A percentile compares a stretch with the other conserved stretches of the same genome.
Conservation (phyloP, 2,113 vertebrate genomes). For the Malaclemys terrapin region DNA sequence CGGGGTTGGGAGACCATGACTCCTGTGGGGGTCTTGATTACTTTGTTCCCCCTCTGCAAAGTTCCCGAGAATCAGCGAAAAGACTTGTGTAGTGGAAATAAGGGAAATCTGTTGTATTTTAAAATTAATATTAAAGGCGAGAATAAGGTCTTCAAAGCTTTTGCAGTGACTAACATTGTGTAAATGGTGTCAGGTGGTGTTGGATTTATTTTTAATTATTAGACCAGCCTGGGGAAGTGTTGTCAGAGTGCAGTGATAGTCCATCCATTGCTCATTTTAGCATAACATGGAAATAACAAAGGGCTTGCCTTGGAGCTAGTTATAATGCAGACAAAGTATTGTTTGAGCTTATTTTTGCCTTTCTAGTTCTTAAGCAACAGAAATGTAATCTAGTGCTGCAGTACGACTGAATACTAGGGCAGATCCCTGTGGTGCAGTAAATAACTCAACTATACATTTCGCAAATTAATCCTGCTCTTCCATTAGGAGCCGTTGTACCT, state of each 20-base stretch:
- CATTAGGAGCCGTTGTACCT: background rate
- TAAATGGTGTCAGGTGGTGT: slow-evolving; percentile 43
- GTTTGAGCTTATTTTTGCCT: slow-evolving; percentile 17
- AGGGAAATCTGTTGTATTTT: background rate
- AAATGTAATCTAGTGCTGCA: slow-evolving; percentile 33
- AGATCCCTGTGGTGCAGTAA: slow-evolving; percentile 4
- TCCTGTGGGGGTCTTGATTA: background rate
- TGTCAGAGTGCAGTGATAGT: slow-evolving; percentile 51
- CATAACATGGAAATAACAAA: slow-evolving; percentile 42
- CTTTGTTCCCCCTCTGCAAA: background rate
- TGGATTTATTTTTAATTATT: slow-evolving; percentile 71
- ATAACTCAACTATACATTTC: background rate
- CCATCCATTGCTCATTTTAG: slow-evolving; percentile 63
- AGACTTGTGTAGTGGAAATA: background rate
- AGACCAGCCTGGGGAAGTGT: slow-evolving; percentile 52
- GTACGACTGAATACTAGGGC: background rate
- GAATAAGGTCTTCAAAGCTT: background rate
- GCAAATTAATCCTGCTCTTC: background rate
- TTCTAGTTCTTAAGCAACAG: slow-evolving; percentile 31
- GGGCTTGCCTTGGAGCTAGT: slow-evolving; percentile 45
- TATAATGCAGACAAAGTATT: slow-evolving; percentile 38
- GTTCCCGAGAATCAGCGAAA: background rate
- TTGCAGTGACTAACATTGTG: slow-evolving; percentile 31
- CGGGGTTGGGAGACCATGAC: background rate
- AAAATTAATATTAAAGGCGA: background rate